Conservation (phyloP, 2,113 vertebrate species). For the Saimiri boliviensis region DNA sequence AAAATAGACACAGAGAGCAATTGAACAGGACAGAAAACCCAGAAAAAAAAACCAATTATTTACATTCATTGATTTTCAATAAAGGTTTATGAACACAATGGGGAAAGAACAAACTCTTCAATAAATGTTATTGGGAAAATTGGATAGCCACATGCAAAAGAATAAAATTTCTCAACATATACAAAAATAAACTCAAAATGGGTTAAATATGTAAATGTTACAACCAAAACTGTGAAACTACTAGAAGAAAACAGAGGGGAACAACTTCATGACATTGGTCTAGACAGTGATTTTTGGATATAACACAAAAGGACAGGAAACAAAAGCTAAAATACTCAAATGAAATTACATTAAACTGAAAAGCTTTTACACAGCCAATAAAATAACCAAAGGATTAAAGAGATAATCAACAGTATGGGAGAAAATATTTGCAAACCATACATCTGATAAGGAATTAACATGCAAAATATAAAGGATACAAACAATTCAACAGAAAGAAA, state of each 20-base stretch:
- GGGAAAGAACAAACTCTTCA: not conserved
- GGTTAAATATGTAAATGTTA: not conserved
- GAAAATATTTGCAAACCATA: not conserved
- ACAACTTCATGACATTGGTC: not conserved
- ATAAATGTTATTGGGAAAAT: not conserved
- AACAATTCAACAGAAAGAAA: not conserved
- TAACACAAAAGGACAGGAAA: not conserved
- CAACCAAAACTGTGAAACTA: not conserved
- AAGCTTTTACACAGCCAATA: not conserved
- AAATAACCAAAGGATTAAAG: not conserved
- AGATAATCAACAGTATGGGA: not conserved
- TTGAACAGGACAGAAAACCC: not conserved
- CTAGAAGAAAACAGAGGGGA: not conserved
- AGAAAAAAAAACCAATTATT: not conserved
- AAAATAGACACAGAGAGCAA: not conserved
- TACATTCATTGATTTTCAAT: not conserved
- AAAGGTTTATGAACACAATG: too few relatives aligned
- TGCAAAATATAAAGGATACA: not conserved
- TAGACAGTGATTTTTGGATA: not conserved
- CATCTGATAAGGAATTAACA: not conserved
- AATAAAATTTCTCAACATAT: not conserved
- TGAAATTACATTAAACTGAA: not conserved
- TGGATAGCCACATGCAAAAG: not conserved
- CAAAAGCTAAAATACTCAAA: not conserved
- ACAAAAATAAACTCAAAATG: not conserved